Evolutionary conservation across 2,113 vertebrate genomes (phyloP), one percentile per base, ranked within the genome.

Genomic region (Daubentonia madagascariensis): DNA sequence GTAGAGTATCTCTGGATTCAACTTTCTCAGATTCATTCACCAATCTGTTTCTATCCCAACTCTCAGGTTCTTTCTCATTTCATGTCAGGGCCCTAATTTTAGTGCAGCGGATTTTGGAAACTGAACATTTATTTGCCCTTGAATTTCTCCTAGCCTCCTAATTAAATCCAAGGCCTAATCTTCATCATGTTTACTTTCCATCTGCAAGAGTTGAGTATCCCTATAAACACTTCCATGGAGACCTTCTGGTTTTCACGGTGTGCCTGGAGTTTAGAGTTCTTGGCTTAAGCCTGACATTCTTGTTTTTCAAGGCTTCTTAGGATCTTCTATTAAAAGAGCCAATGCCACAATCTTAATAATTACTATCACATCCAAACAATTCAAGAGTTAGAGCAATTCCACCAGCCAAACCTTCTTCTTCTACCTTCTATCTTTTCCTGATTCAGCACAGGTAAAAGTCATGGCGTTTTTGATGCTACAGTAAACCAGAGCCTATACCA

Each of bases 401-500:
- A 12, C 3, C 32, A 40, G 6, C 22, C 28, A 50, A 35, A 30
- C 6, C 11, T 48, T 45, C 50, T 25, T 12, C 16, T 68, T 52
- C 22, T 37, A 5, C 12, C 6, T 43, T 43, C 7, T 6, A 5
- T 16, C 11, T 48, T 0, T 35, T 20, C 32, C 59, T 1, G 3
- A 37, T 0, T 50, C 17, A 37, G 35, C 72, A 85, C 48, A 68
- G 37, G 20, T 11, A 67, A 32, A 37, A 30, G 11, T 22, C 35
- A 48, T 18, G 11, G 14, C 1, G 17, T 40, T 9, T 8, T 11
- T 37, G 54, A 20, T 20, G 22, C 12, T 43, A 0, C 3, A 4
- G 1, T 14, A 12, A 0, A 1, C 3, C 23, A 70, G 50, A 81
- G 23, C 3, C 30, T 59, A 12, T 0, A 6, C 8, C 16, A 11